Conservation (phyloP, 92 coral and sea anemone species). For the Epizoanthus stellaris region DNA sequence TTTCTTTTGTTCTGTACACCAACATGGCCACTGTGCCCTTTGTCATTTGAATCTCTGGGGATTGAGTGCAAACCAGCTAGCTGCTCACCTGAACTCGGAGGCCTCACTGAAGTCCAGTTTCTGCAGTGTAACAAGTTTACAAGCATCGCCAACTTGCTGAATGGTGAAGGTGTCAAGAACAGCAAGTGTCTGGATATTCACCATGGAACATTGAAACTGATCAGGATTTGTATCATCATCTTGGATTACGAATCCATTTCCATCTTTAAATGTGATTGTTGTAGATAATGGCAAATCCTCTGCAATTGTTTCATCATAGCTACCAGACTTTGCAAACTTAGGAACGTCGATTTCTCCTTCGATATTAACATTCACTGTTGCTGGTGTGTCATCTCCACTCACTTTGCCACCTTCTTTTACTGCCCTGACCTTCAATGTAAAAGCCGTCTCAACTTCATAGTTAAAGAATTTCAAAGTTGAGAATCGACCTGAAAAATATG, state of each 20-base stretch:
- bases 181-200: slow-evolving; percentile 39
- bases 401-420: slow-evolving; percentile 39
- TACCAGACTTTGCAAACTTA: slow-evolving; percentile 39
- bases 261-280: slow-evolving; percentile 31
- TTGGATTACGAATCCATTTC: slow-evolving; percentile 38
- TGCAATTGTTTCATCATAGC: slow-evolving; percentile 36
- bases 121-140: slow-evolving; percentile 35
- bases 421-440: slow-evolving; percentile 58
- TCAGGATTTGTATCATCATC: slow-evolving; percentile 52
- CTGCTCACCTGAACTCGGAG: slow-evolving; percentile 49
- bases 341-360: slow-evolving; percentile 72
- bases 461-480: slow-evolving; percentile 69
- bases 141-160: slow-evolving; percentile 33
- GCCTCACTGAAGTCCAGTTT: slow-evolving; percentile 49
- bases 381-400: slow-evolving; percentile 38
- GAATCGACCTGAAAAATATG: slow-evolving; percentile 56
- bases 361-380: slow-evolving; percentile 52
- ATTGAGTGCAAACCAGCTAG: no score
- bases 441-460: slow-evolving; percentile 65
- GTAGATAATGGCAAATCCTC: slow-evolving; percentile 54
- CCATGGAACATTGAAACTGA: slow-evolving; percentile 60
- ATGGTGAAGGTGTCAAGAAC: slow-evolving; percentile 37
- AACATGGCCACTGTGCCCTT: no score
- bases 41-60: no score
- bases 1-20: no score